Evolutionary conservation across 1,140 invertebrate species (phyloP).

Genomic region (Drosophila equinoxialis): DNA sequence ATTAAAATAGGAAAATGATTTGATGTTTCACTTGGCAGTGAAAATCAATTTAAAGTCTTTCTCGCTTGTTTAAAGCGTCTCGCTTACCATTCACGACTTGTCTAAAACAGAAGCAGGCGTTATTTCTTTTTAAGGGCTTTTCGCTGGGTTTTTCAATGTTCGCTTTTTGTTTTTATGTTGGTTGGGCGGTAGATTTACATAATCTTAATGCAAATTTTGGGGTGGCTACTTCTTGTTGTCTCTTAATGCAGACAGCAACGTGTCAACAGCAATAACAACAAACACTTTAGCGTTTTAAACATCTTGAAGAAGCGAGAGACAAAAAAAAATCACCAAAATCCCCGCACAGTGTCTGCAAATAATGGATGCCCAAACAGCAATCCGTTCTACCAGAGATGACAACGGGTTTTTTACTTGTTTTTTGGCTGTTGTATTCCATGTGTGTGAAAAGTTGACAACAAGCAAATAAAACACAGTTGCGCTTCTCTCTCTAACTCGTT

Average conservation of each 20-base stretch:
- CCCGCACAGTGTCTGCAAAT: slow-evolving; percentile 61
- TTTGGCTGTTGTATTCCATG: slow-evolving; percentile 29
- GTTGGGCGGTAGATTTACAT: slow-evolving; percentile 64
- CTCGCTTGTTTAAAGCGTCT: slow-evolving; percentile 29
- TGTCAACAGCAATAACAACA: slow-evolving; percentile 44
- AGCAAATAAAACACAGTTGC: slow-evolving; percentile 45
- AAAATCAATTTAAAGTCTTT: slow-evolving; percentile 49
- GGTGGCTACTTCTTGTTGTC: slow-evolving; percentile 8
- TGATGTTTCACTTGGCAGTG: slow-evolving; percentile 54
- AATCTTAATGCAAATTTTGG: slow-evolving; percentile 72
- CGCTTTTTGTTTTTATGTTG: slow-evolving; percentile 27
- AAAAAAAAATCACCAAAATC: slow-evolving; percentile 3
- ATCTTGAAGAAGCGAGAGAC: slow-evolving; percentile 24
- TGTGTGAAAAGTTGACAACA: slow-evolving; percentile 69
- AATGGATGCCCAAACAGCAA: slow-evolving; percentile 55
- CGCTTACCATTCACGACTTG: neutral
- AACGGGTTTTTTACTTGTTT: slow-evolving; percentile 29
- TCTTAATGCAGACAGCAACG: slow-evolving; percentile 49
- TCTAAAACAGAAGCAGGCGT: slow-evolving; percentile 65
- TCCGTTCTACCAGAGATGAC: slow-evolving; percentile 47
- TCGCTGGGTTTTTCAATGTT: slow-evolving; percentile 44
- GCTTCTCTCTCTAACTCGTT: neutral
- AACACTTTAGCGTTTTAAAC: slow-evolving; percentile 41
- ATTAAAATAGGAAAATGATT: slow-evolving; percentile 69
- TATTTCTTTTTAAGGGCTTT: neutral